Conservation (phyloP, 1,140 invertebrate species). For the Monochamus saltuarius region DNA sequence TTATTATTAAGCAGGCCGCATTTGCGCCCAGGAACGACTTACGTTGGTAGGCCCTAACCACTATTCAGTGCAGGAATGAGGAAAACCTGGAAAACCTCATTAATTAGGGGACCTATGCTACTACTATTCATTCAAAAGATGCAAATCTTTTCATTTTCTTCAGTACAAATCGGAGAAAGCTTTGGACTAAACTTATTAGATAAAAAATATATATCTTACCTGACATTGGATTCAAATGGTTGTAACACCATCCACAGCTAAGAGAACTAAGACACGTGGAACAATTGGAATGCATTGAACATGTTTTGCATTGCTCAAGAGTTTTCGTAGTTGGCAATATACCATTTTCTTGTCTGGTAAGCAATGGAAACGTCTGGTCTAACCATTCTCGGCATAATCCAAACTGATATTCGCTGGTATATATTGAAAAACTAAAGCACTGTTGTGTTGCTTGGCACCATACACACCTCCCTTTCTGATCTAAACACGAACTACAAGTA, state of each 20-base stretch:
- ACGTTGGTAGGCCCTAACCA: too few species aligned
- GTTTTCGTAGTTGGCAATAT: conserved; percentile 50
- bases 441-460: conserved; percentile 91
- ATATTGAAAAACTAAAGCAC: conserved; percentile 93
- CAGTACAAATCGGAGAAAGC: too few species aligned
- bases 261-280: conserved; percentile 76
- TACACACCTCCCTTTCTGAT: conserved; percentile 83
- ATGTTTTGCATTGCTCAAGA: conserved; percentile 76
- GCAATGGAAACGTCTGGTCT: conserved; percentile 65
- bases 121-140: too few species aligned
- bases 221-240: conserved; percentile 80
- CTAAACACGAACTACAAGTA: conserved; percentile 80
- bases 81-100: too few species aligned
- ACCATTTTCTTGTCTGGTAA: conserved; percentile 41
- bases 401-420: conserved; percentile 91
- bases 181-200: too few species aligned
- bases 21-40: too few species aligned
- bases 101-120: too few species aligned
- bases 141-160: too few species aligned
- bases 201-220: conserved; percentile 53
- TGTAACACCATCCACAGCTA: conserved; percentile 94
- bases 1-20: too few species aligned
- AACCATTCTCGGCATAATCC: conserved; percentile 91
- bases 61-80: too few species aligned
- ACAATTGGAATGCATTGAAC: conserved; percentile 75